Percentiles rank a stretch among this genome's conserved stretches.
Conservation (phyloP, 2,113 vertebrate genomes). For the Anoplopoma fimbria region DNA sequence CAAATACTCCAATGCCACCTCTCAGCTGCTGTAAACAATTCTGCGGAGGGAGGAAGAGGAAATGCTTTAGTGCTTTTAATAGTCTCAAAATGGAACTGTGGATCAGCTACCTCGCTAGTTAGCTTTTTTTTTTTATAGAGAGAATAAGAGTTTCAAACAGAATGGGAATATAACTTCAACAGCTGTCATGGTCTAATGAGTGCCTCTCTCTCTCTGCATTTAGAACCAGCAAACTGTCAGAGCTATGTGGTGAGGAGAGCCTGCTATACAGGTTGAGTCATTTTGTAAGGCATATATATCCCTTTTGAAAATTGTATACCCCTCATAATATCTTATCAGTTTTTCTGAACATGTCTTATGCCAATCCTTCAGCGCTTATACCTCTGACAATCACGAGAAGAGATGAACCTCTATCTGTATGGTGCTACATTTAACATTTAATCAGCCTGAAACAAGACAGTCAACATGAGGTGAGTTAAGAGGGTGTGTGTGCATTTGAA, state of each 20-base stretch:
- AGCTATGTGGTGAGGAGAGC: not conserved
- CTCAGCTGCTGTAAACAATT: not conserved
- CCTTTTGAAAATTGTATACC: not conserved
- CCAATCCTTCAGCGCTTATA: not conserved
- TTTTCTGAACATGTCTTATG: not conserved
- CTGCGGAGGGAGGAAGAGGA: slow-evolving; percentile 2
- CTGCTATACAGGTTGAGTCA: slow-evolving; percentile 1
- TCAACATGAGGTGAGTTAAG: too few species aligned
- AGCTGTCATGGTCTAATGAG: slow-evolving; percentile 7
- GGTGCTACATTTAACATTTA: not conserved
- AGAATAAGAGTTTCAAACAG: slow-evolving; percentile 7
- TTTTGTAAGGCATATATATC: not conserved
- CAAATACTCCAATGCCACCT: not conserved
- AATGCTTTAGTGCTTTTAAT: slow-evolving; percentile 26
- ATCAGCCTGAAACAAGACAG: too few species aligned
- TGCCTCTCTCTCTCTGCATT: not conserved
- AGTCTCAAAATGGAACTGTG: slow-evolving; percentile 23
- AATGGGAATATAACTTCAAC: slow-evolving; percentile 19
- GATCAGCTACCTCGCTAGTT: slow-evolving; percentile 16
- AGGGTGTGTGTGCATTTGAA: too few species aligned
- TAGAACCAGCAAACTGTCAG: not conserved
- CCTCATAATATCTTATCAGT: not conserved
- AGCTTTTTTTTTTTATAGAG: not conserved
- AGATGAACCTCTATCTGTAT: not conserved
- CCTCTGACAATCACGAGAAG: not conserved